Evolutionary conservation across 2,888 invertebrate genomes (phyloP).

Genomic region (Stenodera caucasica): DNA sequence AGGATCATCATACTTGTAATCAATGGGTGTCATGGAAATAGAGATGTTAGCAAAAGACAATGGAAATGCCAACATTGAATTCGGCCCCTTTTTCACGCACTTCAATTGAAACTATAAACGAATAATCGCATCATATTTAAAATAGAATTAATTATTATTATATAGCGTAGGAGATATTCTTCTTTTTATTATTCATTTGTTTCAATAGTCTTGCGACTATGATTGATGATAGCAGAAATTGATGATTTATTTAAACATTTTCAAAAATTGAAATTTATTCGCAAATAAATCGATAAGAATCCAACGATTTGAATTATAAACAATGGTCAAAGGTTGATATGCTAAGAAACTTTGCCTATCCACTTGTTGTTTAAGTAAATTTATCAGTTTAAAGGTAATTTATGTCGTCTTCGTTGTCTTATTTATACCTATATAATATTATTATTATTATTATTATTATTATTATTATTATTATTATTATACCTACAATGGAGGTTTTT

Average conservation of each 20-base stretch:
- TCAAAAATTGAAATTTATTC: background rate
- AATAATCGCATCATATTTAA: slow-evolving; percentile 33
- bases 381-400: slow-evolving; percentile 6
- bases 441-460: no score
- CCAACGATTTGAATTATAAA: background rate
- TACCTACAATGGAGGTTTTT: slow-evolving; percentile 16
- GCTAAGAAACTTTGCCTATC: background rate
- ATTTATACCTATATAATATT: background rate
- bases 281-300: background rate
- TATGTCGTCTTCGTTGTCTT: background rate
- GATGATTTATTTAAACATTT: background rate
- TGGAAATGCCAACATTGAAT: slow-evolving; percentile 37
- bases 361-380: slow-evolving; percentile 1
- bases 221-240: background rate
- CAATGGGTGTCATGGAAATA: slow-evolving; percentile 43
- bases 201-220: background rate
- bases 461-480: no score
- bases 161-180: no score
- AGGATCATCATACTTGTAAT: slow-evolving; percentile 38
- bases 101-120: slow-evolving; percentile 34
- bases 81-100: slow-evolving; percentile 35
- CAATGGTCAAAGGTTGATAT: background rate
- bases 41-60: slow-evolving; percentile 45
- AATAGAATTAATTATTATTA: slow-evolving; percentile 30
- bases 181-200: no score